Evolutionary conservation across 2,888 invertebrate species (phyloP), one percentile per base, ranked within the genome.

Genomic region (Cistogaster globosa): DNA sequence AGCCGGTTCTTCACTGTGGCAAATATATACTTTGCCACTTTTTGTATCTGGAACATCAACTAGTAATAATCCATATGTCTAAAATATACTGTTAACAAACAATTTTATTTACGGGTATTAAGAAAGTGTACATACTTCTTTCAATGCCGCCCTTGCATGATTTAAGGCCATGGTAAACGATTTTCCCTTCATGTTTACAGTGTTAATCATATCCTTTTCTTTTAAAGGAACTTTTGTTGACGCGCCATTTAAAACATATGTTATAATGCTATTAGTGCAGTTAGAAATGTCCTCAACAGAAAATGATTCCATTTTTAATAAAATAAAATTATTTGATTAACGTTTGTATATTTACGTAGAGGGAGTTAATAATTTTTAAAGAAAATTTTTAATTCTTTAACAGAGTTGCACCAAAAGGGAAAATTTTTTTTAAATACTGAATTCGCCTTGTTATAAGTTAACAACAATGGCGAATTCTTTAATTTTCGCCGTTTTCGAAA

Each of bases 21-120:
- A 89, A 60, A 90, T 89, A 53, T 84, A 89, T 22, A 86, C 86
- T n/a, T 86, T 87, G 4, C 85, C 87, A 57, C 75, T 72, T 79
- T 86, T 89, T 7, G 84, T 63, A 3, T 89, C 88, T 0, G 89
- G 88, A 6, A 90, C 88, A 11, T 87, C 77, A 18, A 80, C 78
- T 0, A 90, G 58, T 4, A 87, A 9, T 3, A 89, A 87, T 8
- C 89, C 90, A 87, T 89, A 89, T 7, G 87, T 87, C 90, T 90
- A 62, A 2, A 2, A 1, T 45, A 58, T 32, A 26, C 12, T 48
- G 6, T 48, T 48, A 16, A 4, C 0, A 45, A 16, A 4, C 0
- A 45, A 26, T 45, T 45, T 45, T 48, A 48, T 48, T 16, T 3
- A 53, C n/a, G 18, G 32, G 32, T 11, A 53, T 53, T 20, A 9